Percentiles rank a stretch among this genome's conserved stretches.
These are phyloP conservation scores for Zosterops lateralis DNA, from an alignment of 2,113 vertebrate species.

Conservation along the genomic window DNA sequence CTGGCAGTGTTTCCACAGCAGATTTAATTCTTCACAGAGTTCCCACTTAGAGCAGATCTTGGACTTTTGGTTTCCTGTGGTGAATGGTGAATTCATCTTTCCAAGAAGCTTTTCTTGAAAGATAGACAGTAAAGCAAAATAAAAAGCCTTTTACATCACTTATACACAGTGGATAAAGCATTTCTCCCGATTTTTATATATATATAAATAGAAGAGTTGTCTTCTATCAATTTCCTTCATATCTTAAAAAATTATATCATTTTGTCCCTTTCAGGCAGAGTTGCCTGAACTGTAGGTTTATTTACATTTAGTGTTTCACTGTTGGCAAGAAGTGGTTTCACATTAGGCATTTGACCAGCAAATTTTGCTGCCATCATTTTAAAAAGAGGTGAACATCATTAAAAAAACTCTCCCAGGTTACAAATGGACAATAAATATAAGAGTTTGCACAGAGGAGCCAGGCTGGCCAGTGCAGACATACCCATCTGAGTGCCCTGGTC, in stretches of 20 bases:
- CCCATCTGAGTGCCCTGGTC: slow-evolving; percentile 25
- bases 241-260: background rate
- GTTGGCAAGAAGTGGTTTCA: background rate
- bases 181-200: background rate
- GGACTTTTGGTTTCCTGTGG: background rate
- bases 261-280: background rate
- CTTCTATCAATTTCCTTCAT: background rate
- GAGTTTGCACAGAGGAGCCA: background rate
- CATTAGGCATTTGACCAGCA: background rate
- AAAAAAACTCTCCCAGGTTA: background rate
- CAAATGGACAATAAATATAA: background rate
- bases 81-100: background rate
- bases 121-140: background rate
- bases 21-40: background rate
- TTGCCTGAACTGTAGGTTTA: background rate
- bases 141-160: background rate
- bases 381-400: background rate
- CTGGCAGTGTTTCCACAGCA: background rate
- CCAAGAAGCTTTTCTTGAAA: background rate
- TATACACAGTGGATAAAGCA: background rate
- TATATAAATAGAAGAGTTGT: background rate
- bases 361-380: background rate
- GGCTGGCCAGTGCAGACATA: background rate
- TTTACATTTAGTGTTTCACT: background rate
- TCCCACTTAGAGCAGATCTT: background rate